These are phyloP conservation scores for Archegozetes longisetosus DNA, from an alignment of 1,140 invertebrate species.

Conservation along the genomic window DNA sequence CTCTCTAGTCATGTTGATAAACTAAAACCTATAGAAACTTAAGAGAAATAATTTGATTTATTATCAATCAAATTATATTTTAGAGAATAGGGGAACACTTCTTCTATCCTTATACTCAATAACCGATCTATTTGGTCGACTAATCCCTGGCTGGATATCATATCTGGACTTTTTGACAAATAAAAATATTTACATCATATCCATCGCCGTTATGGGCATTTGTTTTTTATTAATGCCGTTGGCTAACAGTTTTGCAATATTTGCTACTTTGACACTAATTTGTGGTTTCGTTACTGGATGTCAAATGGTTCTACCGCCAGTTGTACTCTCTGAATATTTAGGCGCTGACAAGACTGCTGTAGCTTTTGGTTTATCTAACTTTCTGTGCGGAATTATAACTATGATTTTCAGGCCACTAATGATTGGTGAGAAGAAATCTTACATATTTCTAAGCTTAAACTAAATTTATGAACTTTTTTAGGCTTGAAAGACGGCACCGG, in stretches of 20 bases:
- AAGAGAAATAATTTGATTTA: too few relatives aligned
- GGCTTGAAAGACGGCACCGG: slow-evolving; percentile 1
- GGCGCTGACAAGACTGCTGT: slow-evolving; percentile 19
- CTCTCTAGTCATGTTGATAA: too few relatives aligned
- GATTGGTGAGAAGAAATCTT: slow-evolving; percentile 16
- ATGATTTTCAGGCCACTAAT: slow-evolving; percentile 17
- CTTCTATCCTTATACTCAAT: slow-evolving; percentile 21
- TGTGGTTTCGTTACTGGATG: slow-evolving; percentile 20
- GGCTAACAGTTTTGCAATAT: slow-evolving; percentile 7
- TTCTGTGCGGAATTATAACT: slow-evolving; percentile 20
- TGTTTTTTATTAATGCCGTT: slow-evolving; percentile 15
- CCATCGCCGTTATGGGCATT: slow-evolving; percentile 17
- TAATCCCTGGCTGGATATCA: slow-evolving; percentile 19
- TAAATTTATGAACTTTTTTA: slow-evolving; percentile 7
- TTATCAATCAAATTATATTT: too few relatives aligned
- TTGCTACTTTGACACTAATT: slow-evolving; percentile 13
- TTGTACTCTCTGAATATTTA: slow-evolving; percentile 20
- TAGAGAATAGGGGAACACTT: slow-evolving; percentile 17
- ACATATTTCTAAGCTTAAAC: not conserved
- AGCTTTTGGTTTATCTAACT: slow-evolving; percentile 18
- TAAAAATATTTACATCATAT: slow-evolving; percentile 11
- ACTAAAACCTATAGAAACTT: too few relatives aligned
- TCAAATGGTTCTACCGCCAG: slow-evolving; percentile 20
- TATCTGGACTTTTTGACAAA: slow-evolving; percentile 16
- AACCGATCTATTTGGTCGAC: slow-evolving; percentile 20